Evolutionary conservation across 2,113 vertebrate genomes (phyloP), one percentile per base, ranked within the genome.

Genomic region (Piprites chloris): DNA sequence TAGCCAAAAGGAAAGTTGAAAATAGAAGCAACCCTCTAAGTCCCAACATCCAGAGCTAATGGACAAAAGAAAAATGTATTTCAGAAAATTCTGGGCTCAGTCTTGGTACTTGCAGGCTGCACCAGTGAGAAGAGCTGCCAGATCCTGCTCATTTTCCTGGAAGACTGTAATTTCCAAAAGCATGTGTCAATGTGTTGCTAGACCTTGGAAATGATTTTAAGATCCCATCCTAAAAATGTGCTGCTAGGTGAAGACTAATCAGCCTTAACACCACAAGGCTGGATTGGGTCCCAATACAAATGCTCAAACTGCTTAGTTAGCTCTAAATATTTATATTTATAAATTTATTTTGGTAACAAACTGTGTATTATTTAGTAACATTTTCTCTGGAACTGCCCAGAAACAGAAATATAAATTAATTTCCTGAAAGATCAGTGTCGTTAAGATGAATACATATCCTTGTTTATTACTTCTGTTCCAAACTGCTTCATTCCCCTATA

Each of bases 391-490:
- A 94, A 66, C 81, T 84, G 62, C 50, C 56, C 58, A 86, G 86
- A 93, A 95, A 81, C 39, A 93, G 58, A 87, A 92, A 89, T 61
- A 71, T 21, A 68, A 94, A 71, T 78, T 63, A 46, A 68, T 94
- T 89, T 91, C 69, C 75, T 91, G 55, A 52, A 86, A 84, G 44
- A 28, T 46, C 76, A 77, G 32, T 87, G 42, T 89, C 80, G 16
- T 72, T 85, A 62, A 95, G 46, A 91, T 80, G 61, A 89, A 92
- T 87, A 68, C 28, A 74, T 62, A 82, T 68, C 66, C 47, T 66
- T 96, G 80, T 95, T 97, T 96, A 95, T 93, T 89, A 85, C 91
- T 95, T 94, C 87, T 95, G 56, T 85, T 84, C 68, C 74, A 80
- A 81, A 87, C 8, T 30, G 53, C 53, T 89, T 78, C 69, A 79